Conservation (phyloP, 2,113 vertebrate genomes). For the Progne subis region DNA sequence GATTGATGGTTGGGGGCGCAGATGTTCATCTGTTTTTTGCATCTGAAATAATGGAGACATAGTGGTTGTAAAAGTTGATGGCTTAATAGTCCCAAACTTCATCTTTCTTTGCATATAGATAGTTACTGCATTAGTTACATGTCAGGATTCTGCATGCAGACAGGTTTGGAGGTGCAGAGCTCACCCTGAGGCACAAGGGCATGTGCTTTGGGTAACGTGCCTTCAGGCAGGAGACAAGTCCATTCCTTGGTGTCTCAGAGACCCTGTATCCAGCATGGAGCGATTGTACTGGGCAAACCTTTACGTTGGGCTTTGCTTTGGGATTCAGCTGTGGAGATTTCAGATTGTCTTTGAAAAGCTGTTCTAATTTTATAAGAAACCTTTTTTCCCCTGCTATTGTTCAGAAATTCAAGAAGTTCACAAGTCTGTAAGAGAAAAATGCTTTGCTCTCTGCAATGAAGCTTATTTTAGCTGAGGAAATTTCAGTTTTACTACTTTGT, state of each 20-base stretch:
- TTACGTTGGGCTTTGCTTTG: background rate
- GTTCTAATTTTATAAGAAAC: background rate
- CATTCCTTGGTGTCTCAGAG: background rate
- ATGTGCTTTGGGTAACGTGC: rapidly evolving
- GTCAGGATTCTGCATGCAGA: background rate
- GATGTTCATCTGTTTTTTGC: background rate
- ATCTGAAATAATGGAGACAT: background rate
- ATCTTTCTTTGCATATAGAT: background rate
- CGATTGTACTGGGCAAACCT: background rate
- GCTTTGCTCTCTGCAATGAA: background rate
- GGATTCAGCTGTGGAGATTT: background rate
- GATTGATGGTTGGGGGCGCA: background rate
- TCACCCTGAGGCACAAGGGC: rapidly evolving
- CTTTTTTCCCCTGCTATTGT: background rate
- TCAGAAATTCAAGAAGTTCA: background rate
- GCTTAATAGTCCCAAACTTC: background rate
- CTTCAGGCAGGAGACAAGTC: background rate
- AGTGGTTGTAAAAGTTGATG: background rate
- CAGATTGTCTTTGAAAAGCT: background rate
- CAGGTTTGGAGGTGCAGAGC: background rate
- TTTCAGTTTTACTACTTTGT: slow-evolving; percentile 12
- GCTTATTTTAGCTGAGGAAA: slow-evolving; percentile 33
- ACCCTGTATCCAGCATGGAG: rapidly evolving
- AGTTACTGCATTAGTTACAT: background rate
- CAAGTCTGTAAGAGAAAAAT: background rate